Evolutionary conservation across 2,888 invertebrate genomes (phyloP).

Genomic region (Tenthredo scrophulariae): DNA sequence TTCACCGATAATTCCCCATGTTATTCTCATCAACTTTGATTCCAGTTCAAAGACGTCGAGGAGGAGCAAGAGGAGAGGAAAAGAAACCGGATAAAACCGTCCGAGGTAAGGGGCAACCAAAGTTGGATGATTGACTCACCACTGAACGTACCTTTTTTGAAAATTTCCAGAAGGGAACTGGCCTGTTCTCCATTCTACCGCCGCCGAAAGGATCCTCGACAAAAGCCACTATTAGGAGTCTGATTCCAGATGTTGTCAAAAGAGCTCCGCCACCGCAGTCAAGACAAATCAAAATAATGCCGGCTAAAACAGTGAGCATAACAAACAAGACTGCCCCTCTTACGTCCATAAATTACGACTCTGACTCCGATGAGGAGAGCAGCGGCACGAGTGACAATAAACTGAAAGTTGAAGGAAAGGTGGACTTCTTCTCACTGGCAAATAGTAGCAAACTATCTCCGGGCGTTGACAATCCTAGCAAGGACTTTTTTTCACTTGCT

Average conservation of each 20-base stretch:
- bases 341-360: conserved; percentile 67
- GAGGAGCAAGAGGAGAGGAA: conserved; percentile 76
- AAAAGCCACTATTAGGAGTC: conserved; percentile 74
- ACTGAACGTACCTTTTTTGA: conserved; percentile 59
- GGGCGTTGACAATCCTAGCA: conserved; percentile 55
- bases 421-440: conserved; percentile 75
- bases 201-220: conserved; percentile 81
- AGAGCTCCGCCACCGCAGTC: conserved; percentile 71
- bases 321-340: conserved; percentile 67
- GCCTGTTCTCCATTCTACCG: conserved; percentile 85
- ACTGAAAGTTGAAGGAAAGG: conserved; percentile 46
- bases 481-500: conserved; percentile 55
- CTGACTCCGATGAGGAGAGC: conserved; percentile 75
- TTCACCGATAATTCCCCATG: not conserved
- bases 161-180: conserved; percentile 82
- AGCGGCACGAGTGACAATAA: conserved; percentile 55
- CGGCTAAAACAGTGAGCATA: conserved; percentile 65
- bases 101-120: conserved; percentile 77
- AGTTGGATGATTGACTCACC: no score
- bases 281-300: conserved; percentile 57
- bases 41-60: conserved; percentile 83
- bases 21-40: conserved; percentile 60
- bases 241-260: conserved; percentile 79
- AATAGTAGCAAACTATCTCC: conserved; percentile 54
- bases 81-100: conserved; percentile 78